These are phyloP conservation scores for Muschampia plurimacula DNA, from an alignment of 2,888 invertebrate species.

Conservation along the genomic window DNA sequence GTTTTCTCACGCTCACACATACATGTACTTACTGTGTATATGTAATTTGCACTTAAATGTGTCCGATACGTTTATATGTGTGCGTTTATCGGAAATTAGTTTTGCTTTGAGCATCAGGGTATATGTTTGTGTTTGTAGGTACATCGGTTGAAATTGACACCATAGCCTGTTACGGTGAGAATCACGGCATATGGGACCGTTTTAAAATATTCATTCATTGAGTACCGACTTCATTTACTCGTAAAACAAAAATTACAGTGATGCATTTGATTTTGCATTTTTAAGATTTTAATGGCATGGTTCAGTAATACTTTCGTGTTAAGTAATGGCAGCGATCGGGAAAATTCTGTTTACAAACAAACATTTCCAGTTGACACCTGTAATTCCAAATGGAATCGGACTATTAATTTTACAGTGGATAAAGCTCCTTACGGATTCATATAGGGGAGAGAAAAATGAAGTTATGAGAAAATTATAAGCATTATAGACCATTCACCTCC, in stretches of 20 bases:
- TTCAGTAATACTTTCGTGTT: slow-evolving; percentile 50
- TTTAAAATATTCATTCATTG: slow-evolving; percentile 69
- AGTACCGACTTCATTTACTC: slow-evolving; percentile 57
- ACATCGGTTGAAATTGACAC: slow-evolving; percentile 72
- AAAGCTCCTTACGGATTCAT: slow-evolving; percentile 31
- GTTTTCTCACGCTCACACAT: slow-evolving; percentile 83
- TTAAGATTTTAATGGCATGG: slow-evolving; percentile 56
- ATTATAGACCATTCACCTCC: slow-evolving; percentile 73
- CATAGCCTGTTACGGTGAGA: slow-evolving; percentile 73
- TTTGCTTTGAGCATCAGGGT: slow-evolving; percentile 71
- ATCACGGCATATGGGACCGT: slow-evolving; percentile 70
- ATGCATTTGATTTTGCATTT: slow-evolving; percentile 55
- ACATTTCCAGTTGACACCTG: slow-evolving; percentile 26
- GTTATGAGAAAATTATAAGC: slow-evolving; percentile 66
- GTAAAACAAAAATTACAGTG: slow-evolving; percentile 69
- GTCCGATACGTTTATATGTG: slow-evolving; percentile 60
- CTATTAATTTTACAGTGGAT: slow-evolving; percentile 44
- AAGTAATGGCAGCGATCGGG: slow-evolving; percentile 25
- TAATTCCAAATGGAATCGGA: slow-evolving; percentile 39
- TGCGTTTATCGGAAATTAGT: slow-evolving; percentile 82
- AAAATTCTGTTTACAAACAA: slow-evolving; percentile 26
- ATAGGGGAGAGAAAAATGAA: slow-evolving; percentile 52
- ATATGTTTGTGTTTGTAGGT: slow-evolving; percentile 32
- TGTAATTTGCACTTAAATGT: slow-evolving; percentile 69
- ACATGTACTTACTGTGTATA: slow-evolving; percentile 54